These are phyloP conservation scores for Agrilus mali DNA, from an alignment of 2,888 invertebrate genomes.

Conservation along the genomic window DNA sequence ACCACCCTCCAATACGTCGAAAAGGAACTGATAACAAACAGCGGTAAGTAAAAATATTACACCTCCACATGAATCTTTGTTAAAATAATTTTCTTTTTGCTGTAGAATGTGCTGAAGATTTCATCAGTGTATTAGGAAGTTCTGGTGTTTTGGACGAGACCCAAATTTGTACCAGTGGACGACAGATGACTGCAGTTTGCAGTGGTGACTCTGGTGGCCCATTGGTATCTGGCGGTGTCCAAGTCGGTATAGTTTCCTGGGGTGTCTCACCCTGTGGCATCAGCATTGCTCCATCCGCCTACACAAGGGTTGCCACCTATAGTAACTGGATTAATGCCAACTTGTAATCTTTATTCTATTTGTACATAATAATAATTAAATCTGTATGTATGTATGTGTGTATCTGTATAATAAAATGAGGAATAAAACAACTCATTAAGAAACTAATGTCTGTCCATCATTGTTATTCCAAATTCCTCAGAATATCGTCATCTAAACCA, in stretches of 20 bases:
- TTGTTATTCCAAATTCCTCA: too few species aligned
- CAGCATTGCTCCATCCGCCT: conserved; percentile 40
- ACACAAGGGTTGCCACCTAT: conserved; percentile 32
- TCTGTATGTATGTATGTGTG: too few species aligned
- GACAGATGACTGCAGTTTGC: conserved; percentile 36
- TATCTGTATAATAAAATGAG: too few species aligned
- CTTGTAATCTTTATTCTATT: too few species aligned
- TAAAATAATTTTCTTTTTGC: not conserved
- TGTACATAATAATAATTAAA: too few species aligned
- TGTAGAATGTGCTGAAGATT: conserved; percentile 33
- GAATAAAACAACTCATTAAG: too few species aligned
- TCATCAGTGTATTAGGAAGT: conserved; percentile 27
- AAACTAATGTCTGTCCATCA: too few species aligned
- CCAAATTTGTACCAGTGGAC: conserved; percentile 41
- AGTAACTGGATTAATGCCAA: too few species aligned
- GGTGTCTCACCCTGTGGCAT: conserved; percentile 40
- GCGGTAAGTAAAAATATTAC: conserved; percentile 16
- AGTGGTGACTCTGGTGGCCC: conserved; percentile 45
- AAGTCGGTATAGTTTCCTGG: conserved; percentile 46
- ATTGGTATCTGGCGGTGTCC: conserved; percentile 27
- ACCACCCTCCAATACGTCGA: too few species aligned
- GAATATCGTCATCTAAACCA: too few species aligned
- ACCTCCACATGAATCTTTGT: too few species aligned
- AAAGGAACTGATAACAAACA: too few species aligned
- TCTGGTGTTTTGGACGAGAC: conserved; percentile 33